Evolutionary conservation across 2,797 vertebrate species (phyloP).

Genomic region (Crenuchus spilurus): DNA sequence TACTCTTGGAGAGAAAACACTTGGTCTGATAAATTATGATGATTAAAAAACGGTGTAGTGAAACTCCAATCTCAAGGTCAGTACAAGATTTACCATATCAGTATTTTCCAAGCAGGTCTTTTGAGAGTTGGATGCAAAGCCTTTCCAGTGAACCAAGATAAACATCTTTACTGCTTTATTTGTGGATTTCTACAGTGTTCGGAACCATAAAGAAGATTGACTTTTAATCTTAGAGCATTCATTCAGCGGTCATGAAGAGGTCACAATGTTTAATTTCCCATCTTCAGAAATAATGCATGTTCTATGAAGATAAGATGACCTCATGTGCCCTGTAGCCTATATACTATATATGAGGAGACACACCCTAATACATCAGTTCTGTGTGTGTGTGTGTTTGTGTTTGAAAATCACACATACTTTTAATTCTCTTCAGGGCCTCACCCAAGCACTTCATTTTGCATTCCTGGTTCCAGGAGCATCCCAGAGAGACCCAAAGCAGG

Average conservation of each 20-base stretch:
- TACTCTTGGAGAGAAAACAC: slow-evolving; percentile 1
- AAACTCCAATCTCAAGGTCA: neutral
- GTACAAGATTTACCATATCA: neutral
- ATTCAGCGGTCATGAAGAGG: neutral
- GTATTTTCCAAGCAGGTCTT: neutral
- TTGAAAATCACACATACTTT: too few species aligned
- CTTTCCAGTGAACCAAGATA: neutral
- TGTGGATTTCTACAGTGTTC: neutral
- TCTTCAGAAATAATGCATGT: neutral
- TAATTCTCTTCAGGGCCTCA: neutral
- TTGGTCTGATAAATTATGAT: slow-evolving; percentile 1
- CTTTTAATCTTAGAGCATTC: too few species aligned
- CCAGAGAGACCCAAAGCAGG: neutral
- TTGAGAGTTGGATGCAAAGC: neutral
- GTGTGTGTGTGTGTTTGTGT: neutral
- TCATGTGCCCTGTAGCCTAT: neutral
- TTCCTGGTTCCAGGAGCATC: neutral
- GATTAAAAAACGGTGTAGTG: neutral
- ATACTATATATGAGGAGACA: neutral
- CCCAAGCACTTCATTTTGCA: too few species aligned
- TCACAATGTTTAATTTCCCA: slow-evolving; percentile 4
- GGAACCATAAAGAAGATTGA: neutral
- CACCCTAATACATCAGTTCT: neutral
- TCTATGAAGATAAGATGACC: neutral
- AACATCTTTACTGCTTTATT: slow-evolving; percentile 10